Evolutionary conservation across 2,888 invertebrate genomes (phyloP).

Genomic region (Ichneumoninae sp.): DNA sequence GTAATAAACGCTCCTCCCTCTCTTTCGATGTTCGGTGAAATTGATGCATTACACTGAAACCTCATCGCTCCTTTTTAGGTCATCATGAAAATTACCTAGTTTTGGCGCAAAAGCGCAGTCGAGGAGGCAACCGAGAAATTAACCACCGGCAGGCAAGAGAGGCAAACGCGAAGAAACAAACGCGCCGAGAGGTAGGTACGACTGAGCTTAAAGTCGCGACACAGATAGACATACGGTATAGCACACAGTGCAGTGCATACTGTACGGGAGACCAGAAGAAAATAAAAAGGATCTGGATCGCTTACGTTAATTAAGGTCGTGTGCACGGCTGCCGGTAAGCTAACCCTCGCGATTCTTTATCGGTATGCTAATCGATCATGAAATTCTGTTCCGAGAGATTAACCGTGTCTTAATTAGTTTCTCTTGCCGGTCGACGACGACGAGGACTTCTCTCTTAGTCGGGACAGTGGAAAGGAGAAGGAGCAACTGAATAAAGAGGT

Average conservation of each 20-base stretch:
- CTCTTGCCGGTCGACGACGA: slow-evolving; percentile 71
- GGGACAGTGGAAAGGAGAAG: slow-evolving; percentile 38
- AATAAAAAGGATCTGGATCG: slow-evolving; percentile 68
- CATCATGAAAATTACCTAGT: background rate
- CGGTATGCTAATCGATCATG: slow-evolving; percentile 80
- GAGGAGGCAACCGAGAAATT: background rate
- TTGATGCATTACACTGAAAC: background rate
- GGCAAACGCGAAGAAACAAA: slow-evolving; percentile 4
- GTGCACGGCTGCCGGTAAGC: slow-evolving; percentile 73
- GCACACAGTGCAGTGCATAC: slow-evolving; percentile 20
- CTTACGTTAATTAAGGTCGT: slow-evolving; percentile 81
- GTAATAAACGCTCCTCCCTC: too few species aligned
- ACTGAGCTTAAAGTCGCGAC: slow-evolving; percentile 42
- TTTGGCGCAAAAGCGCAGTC: background rate
- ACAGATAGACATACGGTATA: slow-evolving; percentile 24
- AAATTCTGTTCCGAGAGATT: slow-evolving; percentile 77
- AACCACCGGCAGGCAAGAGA: background rate
- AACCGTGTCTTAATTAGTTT: slow-evolving; percentile 83
- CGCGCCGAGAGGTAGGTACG: slow-evolving; percentile 22
- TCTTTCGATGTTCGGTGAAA: background rate
- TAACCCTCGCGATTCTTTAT: slow-evolving; percentile 76
- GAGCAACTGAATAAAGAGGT: slow-evolving; percentile 13
- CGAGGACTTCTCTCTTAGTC: slow-evolving; percentile 59
- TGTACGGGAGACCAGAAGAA: slow-evolving; percentile 32
- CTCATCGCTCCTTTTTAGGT: background rate